phyloP scores from a whole-genome alignment of 2,888 invertebrate species.

The Gymnosoma rotundatum region DNA sequence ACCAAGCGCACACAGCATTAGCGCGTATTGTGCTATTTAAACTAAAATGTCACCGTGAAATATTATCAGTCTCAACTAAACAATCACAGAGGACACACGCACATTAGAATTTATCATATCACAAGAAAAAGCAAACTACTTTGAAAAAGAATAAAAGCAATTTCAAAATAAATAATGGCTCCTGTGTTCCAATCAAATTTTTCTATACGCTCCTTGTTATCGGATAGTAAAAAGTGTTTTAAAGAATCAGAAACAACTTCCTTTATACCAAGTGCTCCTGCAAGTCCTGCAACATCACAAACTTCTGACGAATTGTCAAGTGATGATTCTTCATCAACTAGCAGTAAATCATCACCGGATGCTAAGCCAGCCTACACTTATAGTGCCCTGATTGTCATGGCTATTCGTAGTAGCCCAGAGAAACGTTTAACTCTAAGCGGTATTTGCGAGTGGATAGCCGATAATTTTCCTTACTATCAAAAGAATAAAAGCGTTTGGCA shows the following conservation, averaged over 20 bases:
- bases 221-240: slow-evolving; percentile 48
- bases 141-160: background rate
- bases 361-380: slow-evolving; percentile 97
- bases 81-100: slow-evolving; percentile 32
- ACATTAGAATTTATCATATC: background rate
- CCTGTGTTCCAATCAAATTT: slow-evolving; percentile 76
- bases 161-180: slow-evolving; percentile 76
- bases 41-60: slow-evolving; percentile 12
- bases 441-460: slow-evolving; percentile 98
- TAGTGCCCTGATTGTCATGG: slow-evolving; percentile 99
- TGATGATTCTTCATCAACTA: slow-evolving; percentile 45
- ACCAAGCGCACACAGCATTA: background rate
- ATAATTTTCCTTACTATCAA: slow-evolving; percentile 97
- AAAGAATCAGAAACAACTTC: slow-evolving; percentile 11
- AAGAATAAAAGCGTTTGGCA: slow-evolving; percentile 99
- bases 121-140: background rate
- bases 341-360: slow-evolving; percentile 58
- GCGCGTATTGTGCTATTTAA: slow-evolving; percentile 13
- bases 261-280: slow-evolving; percentile 28
- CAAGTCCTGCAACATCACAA: slow-evolving; percentile 38
- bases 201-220: slow-evolving; percentile 75
- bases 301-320: slow-evolving; percentile 43
- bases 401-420: slow-evolving; percentile 95
- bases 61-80: slow-evolving; percentile 59
- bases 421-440: slow-evolving; percentile 95